Evolutionary conservation across 2,888 invertebrate genomes (phyloP).

Genomic region (Pristionchus japonicus): DNA sequence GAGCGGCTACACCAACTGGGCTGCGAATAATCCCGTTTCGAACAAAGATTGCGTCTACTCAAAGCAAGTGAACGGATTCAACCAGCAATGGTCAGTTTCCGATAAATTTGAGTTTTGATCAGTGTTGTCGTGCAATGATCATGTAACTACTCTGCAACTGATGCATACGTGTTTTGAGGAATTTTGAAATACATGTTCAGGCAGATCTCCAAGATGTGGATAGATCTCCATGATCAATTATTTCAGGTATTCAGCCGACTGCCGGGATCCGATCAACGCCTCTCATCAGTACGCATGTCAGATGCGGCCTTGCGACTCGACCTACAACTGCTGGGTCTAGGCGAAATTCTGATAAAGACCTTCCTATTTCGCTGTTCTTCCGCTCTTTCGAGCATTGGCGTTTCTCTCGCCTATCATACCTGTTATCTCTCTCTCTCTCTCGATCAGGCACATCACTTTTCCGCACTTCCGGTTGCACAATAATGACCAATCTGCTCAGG

Average conservation of each 20-base stretch:
- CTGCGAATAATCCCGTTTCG: not conserved
- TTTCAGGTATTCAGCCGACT: conserved; percentile 1
- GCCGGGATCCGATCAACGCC: conserved; percentile 10
- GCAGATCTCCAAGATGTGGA: too few species aligned
- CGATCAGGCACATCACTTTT: not conserved
- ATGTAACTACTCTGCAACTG: too few species aligned
- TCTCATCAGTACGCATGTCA: conserved; percentile 7
- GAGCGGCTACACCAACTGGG: not conserved
- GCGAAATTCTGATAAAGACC: not conserved
- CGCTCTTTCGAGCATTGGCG: not conserved
- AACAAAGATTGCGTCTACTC: conserved; percentile 19
- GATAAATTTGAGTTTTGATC: not conserved
- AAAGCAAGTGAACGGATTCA: not conserved
- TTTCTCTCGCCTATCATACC: conserved; percentile 12
- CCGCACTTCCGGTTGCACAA: not conserved
- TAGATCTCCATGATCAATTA: too few species aligned
- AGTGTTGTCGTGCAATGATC: too few species aligned
- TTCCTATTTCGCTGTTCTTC: not conserved
- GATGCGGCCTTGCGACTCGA: conserved; percentile 28
- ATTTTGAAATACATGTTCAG: too few species aligned
- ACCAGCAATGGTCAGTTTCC: not conserved
- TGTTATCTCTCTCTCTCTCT: conserved; percentile 1
- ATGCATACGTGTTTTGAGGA: too few species aligned
- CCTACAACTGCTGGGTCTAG: conserved; percentile 41
- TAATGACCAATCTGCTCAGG: not conserved